Evolutionary conservation across 2,113 vertebrate genomes (phyloP).

Genomic region (Peucedramus taeniatus): DNA sequence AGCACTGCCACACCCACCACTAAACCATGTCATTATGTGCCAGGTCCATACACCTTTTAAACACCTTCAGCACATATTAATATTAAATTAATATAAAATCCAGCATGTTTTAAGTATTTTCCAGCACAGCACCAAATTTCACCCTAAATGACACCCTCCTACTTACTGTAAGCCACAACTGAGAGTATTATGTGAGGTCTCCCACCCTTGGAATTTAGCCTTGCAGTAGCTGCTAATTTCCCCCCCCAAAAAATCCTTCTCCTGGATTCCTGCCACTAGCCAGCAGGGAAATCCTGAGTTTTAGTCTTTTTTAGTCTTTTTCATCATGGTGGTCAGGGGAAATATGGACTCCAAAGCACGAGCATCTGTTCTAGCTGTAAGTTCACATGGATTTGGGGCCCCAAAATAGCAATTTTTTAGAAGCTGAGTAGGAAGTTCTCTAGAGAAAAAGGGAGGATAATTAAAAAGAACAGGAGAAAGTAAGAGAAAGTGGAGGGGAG

Average conservation of each 20-base stretch:
- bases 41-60: background rate
- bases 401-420: background rate
- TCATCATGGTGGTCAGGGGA: background rate
- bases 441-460: background rate
- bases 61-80: background rate
- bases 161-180: background rate
- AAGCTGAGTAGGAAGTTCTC: background rate
- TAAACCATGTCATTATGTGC: background rate
- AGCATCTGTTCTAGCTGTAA: background rate
- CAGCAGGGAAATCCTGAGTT: background rate
- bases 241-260: background rate
- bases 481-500: background rate
- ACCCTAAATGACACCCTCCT: background rate
- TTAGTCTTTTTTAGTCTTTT: background rate
- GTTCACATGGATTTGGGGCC: background rate
- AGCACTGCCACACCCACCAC: background rate
- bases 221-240: background rate
- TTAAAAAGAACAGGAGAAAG: background rate
- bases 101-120: background rate
- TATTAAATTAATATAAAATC: background rate
- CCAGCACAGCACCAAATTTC: background rate
- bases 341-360: fast-evolving
- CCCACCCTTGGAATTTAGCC: background rate
- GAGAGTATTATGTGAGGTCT: background rate
- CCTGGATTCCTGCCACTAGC: background rate